Percentiles rank a stretch among this genome's conserved stretches.
phyloP scores from a whole-genome alignment of 2,797 vertebrate species.

The Ficedula albicollis region DNA sequence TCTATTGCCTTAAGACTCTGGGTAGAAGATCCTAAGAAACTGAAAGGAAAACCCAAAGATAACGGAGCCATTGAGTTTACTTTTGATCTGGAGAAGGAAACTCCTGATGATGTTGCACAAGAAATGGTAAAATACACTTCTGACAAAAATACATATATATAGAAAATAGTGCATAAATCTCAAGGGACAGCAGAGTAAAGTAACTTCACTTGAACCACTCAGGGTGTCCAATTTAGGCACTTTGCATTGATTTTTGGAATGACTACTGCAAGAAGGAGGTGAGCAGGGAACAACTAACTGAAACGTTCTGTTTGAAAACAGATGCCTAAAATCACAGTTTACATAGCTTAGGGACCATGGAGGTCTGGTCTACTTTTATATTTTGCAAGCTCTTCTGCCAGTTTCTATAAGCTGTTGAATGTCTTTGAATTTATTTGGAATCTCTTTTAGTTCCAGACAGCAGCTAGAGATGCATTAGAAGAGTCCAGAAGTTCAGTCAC shows the following conservation, averaged over 20 bases:
- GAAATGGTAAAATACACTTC: conserved; percentile 89
- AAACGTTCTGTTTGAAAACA: background rate
- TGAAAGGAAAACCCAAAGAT: conserved; percentile 99
- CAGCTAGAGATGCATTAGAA: background rate
- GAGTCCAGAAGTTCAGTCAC: background rate
- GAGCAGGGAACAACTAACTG: background rate
- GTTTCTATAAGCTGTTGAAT: background rate
- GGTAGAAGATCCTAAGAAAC: conserved; percentile 97
- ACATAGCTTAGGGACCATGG: background rate
- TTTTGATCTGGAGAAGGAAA: conserved; percentile 95
- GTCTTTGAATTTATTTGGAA: background rate
- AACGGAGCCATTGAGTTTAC: conserved; percentile 97
- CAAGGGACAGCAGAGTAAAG: conserved; percentile 9
- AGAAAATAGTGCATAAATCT: conserved; percentile 8
- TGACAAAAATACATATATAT: background rate
- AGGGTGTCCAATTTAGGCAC: background rate
- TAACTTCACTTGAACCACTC: background rate
- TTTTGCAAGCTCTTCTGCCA: background rate
- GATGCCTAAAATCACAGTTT: background rate
- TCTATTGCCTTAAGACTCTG: conserved; percentile 95
- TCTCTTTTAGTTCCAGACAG: background rate
- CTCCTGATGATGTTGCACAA: conserved; percentile 94
- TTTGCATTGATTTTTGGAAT: background rate
- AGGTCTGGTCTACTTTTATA: background rate
- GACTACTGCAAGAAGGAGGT: background rate